Evolutionary conservation across 2,888 invertebrate species (phyloP), one percentile per base, ranked within the genome.

Genomic region (Pteria penguin): DNA sequence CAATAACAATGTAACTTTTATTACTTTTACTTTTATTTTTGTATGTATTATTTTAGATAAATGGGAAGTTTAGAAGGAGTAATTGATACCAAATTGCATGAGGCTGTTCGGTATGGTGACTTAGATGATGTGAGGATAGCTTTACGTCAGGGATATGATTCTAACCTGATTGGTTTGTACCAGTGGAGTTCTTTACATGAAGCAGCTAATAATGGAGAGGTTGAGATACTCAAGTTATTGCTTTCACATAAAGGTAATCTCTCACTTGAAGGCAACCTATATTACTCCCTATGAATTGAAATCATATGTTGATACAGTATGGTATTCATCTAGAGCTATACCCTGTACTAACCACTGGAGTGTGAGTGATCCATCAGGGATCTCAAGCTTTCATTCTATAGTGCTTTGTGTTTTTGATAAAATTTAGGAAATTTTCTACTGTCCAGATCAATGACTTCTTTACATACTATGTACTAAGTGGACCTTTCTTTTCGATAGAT

Each of bases 141-240:
- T 4, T 80, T 90, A 1, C 79, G 81, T 60, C 82, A 87, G 58
- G 82, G 84, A 14, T 83, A 86, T 67, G 86, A 88, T 72, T 89
- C 90, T 1, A 90, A 90, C 79, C 78, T 87, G 57, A 88, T 90
- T 63, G 90, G 90, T 5, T 68, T 90, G 27, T 89, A 89, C 75
- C 85, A 87, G 76, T 90, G 90, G 90, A 88, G 81, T 72, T 79
- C 89, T 0, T 81, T 90, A 11, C 90, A 90, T 71, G 90, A 90
- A 73, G 90, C 90, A 2, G 84, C 87, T 2, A 80, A 84, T 62
- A 87, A 87, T 81, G 90, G 90, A 31, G 88, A 90, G 26, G 71
- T 68, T 33, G 87, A 88, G 22, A 89, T 90, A 27, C 80, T 90
- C 4, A 79, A 79, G 52, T 80, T 87, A 5, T 79, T 90, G 14